Percentiles rank a stretch among this genome's conserved stretches.
phyloP scores from a whole-genome alignment of 2,888 invertebrate species.

The Luffia ferchaultella region DNA sequence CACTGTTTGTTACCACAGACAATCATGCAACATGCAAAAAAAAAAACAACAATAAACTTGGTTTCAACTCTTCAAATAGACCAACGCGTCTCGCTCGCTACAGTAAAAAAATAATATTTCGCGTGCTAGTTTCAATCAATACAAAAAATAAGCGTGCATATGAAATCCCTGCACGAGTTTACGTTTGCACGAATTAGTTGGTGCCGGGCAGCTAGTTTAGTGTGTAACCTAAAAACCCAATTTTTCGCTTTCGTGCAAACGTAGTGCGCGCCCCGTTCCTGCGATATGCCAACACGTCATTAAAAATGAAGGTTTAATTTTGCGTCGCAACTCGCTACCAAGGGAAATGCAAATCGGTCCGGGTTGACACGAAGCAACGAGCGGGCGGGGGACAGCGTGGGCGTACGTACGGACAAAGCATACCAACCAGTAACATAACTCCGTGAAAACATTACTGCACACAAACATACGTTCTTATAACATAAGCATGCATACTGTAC shows the following conservation, averaged over 20 bases:
- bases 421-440: not conserved
- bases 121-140: too few species aligned
- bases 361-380: conserved; percentile 1
- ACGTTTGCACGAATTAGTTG: conserved; percentile 1
- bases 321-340: conserved; percentile 20
- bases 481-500: too few species aligned
- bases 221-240: conserved; percentile 18
- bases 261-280: conserved; percentile 11
- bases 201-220: conserved; percentile 11
- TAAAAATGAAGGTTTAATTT: conserved; percentile 57
- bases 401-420: not conserved
- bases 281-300: conserved; percentile 40
- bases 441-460: not conserved
- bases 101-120: too few species aligned
- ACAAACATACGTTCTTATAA: too few species aligned
- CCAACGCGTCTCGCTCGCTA: too few species aligned
- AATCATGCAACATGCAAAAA: conserved; percentile 8
- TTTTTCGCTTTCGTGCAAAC: conserved; percentile 20
- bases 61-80: conserved; percentile 10
- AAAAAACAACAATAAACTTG: conserved; percentile 16
- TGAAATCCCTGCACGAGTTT: too few species aligned
- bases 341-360: not conserved
- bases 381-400: conserved; percentile 3
- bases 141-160: too few species aligned
- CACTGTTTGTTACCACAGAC: conserved; percentile 9